Base-by-base conservation (phyloP, 2,888 invertebrate genomes). In the Odiellus spinosus region DNA sequence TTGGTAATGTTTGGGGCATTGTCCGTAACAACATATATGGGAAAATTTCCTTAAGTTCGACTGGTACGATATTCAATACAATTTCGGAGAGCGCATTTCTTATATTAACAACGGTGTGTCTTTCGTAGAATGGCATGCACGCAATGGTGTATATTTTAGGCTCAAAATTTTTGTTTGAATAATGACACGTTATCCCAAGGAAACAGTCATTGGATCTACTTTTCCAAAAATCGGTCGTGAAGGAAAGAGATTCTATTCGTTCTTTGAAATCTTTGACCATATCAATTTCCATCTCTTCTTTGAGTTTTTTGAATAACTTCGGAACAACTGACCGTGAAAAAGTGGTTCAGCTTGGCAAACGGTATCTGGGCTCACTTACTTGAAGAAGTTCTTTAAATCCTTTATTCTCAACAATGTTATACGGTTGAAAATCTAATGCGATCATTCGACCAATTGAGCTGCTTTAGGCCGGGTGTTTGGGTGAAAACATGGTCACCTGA, bases 371-470 rank as follows among this genome's bases (percentile, higher is more conserved):
- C 14, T 42, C 26, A 5, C 19, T 6, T 20, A n/a, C 21, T 19
- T 14, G 3, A 10, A 42, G 19, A 14, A 42, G 19, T 12, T n/a
- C n/a, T 21, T 42, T 19, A 21, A 42, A 42, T 4, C 42, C 42
- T 17, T 11, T 11, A 26, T 42, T 14, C 21, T 42, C 42, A 6
- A 42, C 42, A n/a, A 42, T 26, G 19, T 20, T 21, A 17, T 21
- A 17, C 19, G 42, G 42, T 32, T 42, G 42, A n/a, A 14, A 14
- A 42, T 42, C 42, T 4, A 42, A 6, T 42, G 42, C 42, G 8
- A 43, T 43, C 32, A 43, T 43, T 26, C 26, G n/a, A n/a, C n/a
- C n/a, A n/a, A n/a, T n/a, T n/a, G n/a, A n/a, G n/a, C n/a, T n/a
- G n/a, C n/a, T n/a, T n/a, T n/a, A n/a, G n/a, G n/a, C n/a, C n/a